Conservation (phyloP, 2,888 invertebrate genomes). For the Acleris laterana region DNA sequence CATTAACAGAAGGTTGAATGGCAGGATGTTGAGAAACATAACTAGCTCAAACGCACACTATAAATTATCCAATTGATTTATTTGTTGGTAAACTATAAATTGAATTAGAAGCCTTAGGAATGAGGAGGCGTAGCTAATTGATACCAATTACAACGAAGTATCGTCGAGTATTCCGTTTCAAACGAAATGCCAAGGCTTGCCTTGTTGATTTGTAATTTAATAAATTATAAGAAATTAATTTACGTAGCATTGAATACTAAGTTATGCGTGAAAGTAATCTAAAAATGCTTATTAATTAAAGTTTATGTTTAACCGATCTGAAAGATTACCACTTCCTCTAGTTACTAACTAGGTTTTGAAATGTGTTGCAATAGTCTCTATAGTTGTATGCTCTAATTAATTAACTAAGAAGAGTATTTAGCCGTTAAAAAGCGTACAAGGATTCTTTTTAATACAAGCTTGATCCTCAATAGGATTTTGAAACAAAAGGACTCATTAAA, state of each 20-base stretch:
- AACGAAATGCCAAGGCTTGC: constrained; percentile 70
- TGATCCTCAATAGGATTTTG: neutral
- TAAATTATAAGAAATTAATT: constrained; percentile 24
- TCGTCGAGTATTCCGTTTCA: constrained; percentile 48
- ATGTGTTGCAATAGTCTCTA: neutral
- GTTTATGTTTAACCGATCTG: constrained; percentile 12
- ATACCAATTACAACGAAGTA: constrained; percentile 53
- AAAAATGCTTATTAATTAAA: constrained; percentile 18
- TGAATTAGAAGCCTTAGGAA: constrained; percentile 3
- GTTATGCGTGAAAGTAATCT: constrained; percentile 12
- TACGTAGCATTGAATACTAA: constrained; percentile 37
- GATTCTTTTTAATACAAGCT: neutral
- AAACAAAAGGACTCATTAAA: constrained; percentile 4
- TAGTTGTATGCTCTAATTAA: neutral
- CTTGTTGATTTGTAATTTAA: constrained; percentile 24
- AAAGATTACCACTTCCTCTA: constrained; percentile 30
- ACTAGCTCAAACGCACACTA: neutral
- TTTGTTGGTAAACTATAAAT: neutral
- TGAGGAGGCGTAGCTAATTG: constrained; percentile 49
- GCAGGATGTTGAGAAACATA: constrained; percentile 5
- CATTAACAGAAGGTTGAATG: neutral
- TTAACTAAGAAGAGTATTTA: too few species aligned
- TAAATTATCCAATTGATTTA: neutral
- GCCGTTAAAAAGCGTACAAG: constrained; percentile 10
- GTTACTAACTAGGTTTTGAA: constrained; percentile 10